Evolutionary conservation across 2,888 invertebrate genomes (phyloP).

Genomic region (Eilema griseolum): DNA sequence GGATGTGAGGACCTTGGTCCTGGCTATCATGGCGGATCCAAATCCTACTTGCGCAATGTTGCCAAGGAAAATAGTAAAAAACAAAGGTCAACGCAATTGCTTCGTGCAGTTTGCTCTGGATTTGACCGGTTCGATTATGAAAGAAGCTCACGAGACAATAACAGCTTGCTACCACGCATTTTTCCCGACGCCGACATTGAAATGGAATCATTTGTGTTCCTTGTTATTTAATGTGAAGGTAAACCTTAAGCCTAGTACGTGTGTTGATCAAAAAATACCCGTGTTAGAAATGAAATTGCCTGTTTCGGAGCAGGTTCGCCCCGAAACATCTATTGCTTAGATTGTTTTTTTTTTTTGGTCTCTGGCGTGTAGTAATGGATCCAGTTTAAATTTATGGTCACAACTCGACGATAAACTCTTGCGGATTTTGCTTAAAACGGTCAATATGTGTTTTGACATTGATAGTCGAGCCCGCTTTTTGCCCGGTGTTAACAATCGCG

Average conservation of each 20-base stretch:
- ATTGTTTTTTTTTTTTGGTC: too few species aligned
- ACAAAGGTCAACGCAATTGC: constrained; percentile 74
- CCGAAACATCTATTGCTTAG: too few species aligned
- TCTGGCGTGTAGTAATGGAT: too few species aligned
- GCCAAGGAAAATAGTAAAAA: constrained; percentile 72
- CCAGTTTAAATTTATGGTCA: too few species aligned
- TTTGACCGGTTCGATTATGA: constrained; percentile 91
- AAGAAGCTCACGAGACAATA: constrained; percentile 96
- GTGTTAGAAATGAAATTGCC: too few species aligned
- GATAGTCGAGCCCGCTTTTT: too few species aligned
- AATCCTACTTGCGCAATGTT: constrained; percentile 75
- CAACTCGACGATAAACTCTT: too few species aligned
- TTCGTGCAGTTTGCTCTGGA: constrained; percentile 84
- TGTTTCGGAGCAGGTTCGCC: too few species aligned
- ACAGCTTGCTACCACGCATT: constrained; percentile 98
- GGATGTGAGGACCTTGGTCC: constrained; percentile 93
- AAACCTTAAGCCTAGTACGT: constrained; percentile 28
- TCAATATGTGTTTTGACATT: too few species aligned
- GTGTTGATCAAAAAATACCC: too few species aligned
- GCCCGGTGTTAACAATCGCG: too few species aligned
- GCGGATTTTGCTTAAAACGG: too few species aligned
- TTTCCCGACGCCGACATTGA: constrained; percentile 96
- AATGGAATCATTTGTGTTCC: constrained; percentile 97
- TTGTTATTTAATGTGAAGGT: constrained; percentile 90
- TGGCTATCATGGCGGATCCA: constrained; percentile 93